A percentile compares a stretch with the other conserved stretches of the same genome.
phyloP scores from a whole-genome alignment of 2,888 invertebrate species.

The Brachyptera putata region DNA sequence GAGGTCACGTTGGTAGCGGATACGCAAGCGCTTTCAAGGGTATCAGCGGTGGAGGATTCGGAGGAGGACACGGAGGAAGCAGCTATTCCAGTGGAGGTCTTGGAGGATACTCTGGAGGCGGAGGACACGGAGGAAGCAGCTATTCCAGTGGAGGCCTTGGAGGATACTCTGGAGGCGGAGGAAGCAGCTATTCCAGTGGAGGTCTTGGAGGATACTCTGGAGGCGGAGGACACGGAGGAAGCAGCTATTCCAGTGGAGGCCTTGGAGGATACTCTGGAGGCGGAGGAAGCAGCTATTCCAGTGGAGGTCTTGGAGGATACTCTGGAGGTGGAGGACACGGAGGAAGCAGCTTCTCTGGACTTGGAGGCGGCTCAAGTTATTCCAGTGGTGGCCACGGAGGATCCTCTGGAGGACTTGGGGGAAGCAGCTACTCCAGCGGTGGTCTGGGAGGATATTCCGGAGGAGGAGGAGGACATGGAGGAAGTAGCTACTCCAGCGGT shows the following conservation, averaged over 20 bases:
- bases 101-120: too few relatives aligned
- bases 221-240: background rate
- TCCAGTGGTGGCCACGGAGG: constrained; percentile 12
- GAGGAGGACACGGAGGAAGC: constrained; percentile 8
- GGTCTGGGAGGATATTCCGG: background rate
- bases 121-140: constrained; percentile 9
- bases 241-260: background rate
- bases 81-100: constrained; percentile 15
- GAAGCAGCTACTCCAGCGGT: constrained; percentile 17
- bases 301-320: background rate
- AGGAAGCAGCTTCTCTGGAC: constrained; percentile 3
- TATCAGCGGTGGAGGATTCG: background rate
- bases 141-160: constrained; percentile 9
- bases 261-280: too few relatives aligned
- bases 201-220: background rate
- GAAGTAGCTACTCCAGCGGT: background rate
- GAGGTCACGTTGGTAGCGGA: too few relatives aligned
- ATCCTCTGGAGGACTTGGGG: constrained; percentile 16
- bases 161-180: background rate
- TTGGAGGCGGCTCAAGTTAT: background rate
- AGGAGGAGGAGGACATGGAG: background rate
- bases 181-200: background rate
- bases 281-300: constrained; percentile 1
- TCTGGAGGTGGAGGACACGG: background rate
- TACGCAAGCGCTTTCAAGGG: background rate